phyloP scores from a whole-genome alignment of 2,888 invertebrate genomes.

The Auanema sp. region DNA sequence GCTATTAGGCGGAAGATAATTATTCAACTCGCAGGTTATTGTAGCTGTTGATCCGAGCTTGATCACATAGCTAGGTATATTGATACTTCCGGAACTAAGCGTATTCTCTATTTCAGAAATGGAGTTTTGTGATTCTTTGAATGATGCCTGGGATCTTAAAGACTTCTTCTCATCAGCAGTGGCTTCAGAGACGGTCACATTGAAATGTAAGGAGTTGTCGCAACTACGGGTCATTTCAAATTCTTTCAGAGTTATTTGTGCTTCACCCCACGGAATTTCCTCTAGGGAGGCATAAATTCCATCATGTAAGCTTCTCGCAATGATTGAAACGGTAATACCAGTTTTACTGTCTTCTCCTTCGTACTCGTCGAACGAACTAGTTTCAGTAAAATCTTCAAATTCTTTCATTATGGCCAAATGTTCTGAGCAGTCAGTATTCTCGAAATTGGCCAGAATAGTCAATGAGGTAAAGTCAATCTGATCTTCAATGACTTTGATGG shows the following conservation, averaged over 20 bases:
- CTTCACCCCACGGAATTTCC: constrained; percentile 61
- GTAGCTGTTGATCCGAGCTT: constrained; percentile 60
- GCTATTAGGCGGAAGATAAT: constrained; percentile 47
- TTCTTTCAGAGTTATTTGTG: constrained; percentile 48
- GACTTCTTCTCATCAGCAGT: constrained; percentile 48
- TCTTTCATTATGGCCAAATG: background rate
- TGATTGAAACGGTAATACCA: constrained; percentile 55
- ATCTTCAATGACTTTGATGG: constrained; percentile 45
- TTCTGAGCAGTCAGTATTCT: constrained; percentile 21
- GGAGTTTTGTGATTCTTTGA: constrained; percentile 39
- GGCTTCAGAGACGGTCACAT: constrained; percentile 58
- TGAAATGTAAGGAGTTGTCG: constrained; percentile 44
- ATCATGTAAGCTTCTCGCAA: constrained; percentile 56
- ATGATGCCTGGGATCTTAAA: constrained; percentile 39
- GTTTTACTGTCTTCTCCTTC: constrained; percentile 28
- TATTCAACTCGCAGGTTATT: constrained; percentile 62
- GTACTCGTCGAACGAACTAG: constrained; percentile 24
- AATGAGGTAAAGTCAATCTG: constrained; percentile 42
- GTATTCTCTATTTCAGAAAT: constrained; percentile 45
- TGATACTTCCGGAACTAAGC: constrained; percentile 40
- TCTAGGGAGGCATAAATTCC: constrained; percentile 55
- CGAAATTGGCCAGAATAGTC: constrained; percentile 34
- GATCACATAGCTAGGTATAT: constrained; percentile 61
- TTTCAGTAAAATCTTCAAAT: constrained; percentile 22
- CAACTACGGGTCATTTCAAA: constrained; percentile 28